phyloP scores from a whole-genome alignment of 1,140 invertebrate species.

The Mesaphorura yosii region DNA sequence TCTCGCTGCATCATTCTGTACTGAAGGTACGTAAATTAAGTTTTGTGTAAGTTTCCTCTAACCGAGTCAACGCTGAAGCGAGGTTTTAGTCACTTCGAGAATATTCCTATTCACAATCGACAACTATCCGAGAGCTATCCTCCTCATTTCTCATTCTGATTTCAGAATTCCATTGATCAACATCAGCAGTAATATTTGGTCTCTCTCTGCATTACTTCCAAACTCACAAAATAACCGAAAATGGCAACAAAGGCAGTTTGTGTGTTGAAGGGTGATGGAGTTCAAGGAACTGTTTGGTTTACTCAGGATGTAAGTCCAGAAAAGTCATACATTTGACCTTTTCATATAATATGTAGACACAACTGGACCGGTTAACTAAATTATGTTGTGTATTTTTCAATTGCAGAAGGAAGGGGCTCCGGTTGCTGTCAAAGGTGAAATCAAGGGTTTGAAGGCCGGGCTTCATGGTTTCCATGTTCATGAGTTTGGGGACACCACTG shows the following conservation, averaged over 20 bases:
- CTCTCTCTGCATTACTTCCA: too few relatives aligned
- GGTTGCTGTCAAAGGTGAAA: conserved; percentile 57
- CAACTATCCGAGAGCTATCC: too few relatives aligned
- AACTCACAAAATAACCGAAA: too few relatives aligned
- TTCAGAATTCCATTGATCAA: too few relatives aligned
- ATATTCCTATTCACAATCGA: too few relatives aligned
- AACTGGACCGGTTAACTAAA: background rate
- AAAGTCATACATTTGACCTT: background rate
- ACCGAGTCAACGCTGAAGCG: too few relatives aligned
- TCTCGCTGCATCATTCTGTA: too few relatives aligned
- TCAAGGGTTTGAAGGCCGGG: conserved; percentile 55
- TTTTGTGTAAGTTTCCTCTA: too few relatives aligned
- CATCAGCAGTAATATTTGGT: too few relatives aligned
- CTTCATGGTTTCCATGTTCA: conserved; percentile 92
- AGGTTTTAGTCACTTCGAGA: too few relatives aligned
- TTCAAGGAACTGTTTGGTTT: conserved; percentile 66
- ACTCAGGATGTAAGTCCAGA: conserved; percentile 52
- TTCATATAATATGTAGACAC: background rate
- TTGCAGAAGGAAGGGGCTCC: conserved; percentile 40
- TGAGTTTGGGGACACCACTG: conserved; percentile 91
- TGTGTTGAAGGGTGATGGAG: conserved; percentile 64
- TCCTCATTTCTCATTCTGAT: too few relatives aligned
- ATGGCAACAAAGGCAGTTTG: conserved; percentile 62
- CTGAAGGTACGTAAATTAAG: too few relatives aligned
- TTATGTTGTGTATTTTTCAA: background rate